phyloP scores from a whole-genome alignment of 2,797 vertebrate genomes.

The Spizella passerina region DNA sequence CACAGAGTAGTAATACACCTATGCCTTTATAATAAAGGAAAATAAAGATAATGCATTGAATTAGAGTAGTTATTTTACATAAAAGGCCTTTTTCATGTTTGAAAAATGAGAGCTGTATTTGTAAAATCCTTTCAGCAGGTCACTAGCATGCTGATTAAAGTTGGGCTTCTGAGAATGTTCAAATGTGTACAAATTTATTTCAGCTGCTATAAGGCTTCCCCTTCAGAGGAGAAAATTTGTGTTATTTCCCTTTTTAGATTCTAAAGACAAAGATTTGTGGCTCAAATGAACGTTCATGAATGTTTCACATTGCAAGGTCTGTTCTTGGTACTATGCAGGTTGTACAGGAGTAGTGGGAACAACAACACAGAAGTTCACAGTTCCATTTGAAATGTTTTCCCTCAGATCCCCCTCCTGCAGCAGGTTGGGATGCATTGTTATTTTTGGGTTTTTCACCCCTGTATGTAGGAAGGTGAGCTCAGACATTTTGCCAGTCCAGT shows the following conservation, averaged over 20 bases:
- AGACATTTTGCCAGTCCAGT: accelerated
- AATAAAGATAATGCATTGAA: background rate
- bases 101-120: background rate
- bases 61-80: background rate
- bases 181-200: background rate
- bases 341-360: background rate
- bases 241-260: background rate
- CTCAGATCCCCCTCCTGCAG: accelerated
- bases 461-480: accelerated
- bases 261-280: background rate
- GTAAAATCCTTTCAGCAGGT: slow-evolving; percentile 18
- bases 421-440: accelerated
- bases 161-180: background rate
- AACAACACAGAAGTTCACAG: background rate
- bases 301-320: background rate
- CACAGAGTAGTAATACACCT: background rate
- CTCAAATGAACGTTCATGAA: background rate
- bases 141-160: background rate
- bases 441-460: background rate
- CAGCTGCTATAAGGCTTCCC: background rate
- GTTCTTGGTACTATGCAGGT: background rate
- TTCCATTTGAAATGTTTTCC: background rate
- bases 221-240: background rate
- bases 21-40: background rate
- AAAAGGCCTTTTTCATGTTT: background rate